phyloP scores from a whole-genome alignment of 2,797 vertebrate genomes.

The Sebastes minor region DNA sequence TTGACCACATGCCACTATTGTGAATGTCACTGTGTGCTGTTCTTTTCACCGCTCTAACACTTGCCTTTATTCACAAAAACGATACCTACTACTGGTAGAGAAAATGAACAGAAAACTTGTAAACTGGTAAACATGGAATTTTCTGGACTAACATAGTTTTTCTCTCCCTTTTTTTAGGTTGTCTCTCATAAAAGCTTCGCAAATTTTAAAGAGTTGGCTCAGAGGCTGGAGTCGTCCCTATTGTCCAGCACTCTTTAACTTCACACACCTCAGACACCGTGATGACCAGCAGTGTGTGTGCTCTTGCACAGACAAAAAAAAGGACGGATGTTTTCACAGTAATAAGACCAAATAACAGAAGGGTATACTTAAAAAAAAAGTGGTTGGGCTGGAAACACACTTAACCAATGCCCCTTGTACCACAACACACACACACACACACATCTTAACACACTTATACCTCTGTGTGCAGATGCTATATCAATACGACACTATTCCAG shows the following conservation, averaged over 20 bases:
- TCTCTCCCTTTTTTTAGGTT: conserved; percentile 58
- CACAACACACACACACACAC: neutral
- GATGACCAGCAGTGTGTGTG: conserved; percentile 60
- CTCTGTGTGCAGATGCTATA: conserved; percentile 52
- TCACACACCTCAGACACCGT: conserved; percentile 49
- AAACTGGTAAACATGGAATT: neutral
- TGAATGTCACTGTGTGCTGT: conserved; percentile 58
- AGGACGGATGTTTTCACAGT: conserved; percentile 9
- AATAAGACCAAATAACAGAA: conserved; percentile 45
- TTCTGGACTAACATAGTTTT: conserved; percentile 17
- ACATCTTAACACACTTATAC: conserved; percentile 37
- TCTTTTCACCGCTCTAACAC: conserved; percentile 60
- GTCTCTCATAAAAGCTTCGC: conserved; percentile 63
- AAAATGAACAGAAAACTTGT: neutral
- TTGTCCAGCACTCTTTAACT: conserved; percentile 40
- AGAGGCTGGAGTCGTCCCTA: conserved; percentile 34
- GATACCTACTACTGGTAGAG: neutral
- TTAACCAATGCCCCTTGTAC: neutral
- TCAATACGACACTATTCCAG: conserved; percentile 36
- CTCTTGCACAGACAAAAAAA: conserved; percentile 36
- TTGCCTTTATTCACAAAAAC: conserved; percentile 43
- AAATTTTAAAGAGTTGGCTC: conserved; percentile 39
- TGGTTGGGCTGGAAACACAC: conserved; percentile 5
- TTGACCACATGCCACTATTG: conserved; percentile 35
- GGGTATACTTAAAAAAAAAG: conserved; percentile 17